Evolutionary conservation across 2,888 invertebrate genomes (phyloP), one percentile per base, ranked within the genome.

Genomic region (Tenthredo scrophulariae): DNA sequence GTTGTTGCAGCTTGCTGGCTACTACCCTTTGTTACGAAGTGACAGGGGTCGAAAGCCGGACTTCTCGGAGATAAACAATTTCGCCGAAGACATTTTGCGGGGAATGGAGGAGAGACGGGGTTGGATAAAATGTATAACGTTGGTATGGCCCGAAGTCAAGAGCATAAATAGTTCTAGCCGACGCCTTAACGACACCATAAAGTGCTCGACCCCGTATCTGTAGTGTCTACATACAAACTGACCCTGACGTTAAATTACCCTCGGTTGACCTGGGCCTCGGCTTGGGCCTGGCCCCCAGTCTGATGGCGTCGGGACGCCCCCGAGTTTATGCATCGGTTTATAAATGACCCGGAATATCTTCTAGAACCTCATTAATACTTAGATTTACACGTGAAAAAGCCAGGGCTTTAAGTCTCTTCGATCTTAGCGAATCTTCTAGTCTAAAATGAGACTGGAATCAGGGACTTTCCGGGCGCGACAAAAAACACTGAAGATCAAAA

Each of bases 141-240:
- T 67, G 84, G 58, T 37, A 22, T 58, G 26, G 29, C 50, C 54
- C 43, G 33, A 72, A 86, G 84, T 79, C 85, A 79, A 26, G 85
- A 26, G 85, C 84, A 87, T 85, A 87, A 86, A 87, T 74, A 87
- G 80, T 77, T 84, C 86, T 75, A 62, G 50, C 80, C 77, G 83
- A 86, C 85, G 67, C 72, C 86, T 87, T 87, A 87, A 87, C 86
- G 86, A 85, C 85, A 83, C 85, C 86, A 85, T 87, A 87, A 87
- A 87, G 85, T 79, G 70, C 82, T 77, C 84, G 84, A 84, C 46
- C 86, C 77, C 65, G 70, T 85, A 80, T 85, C 80, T 72, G 37
- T 54, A 33, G 65, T 46, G 84, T 80, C 84, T 82, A 84, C 84
- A 40, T 84, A 74, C 65, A 43, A 77, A 82, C 74, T 82, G 77